phyloP scores from a whole-genome alignment of 1,140 invertebrate species.

The Spodoptera litura region DNA sequence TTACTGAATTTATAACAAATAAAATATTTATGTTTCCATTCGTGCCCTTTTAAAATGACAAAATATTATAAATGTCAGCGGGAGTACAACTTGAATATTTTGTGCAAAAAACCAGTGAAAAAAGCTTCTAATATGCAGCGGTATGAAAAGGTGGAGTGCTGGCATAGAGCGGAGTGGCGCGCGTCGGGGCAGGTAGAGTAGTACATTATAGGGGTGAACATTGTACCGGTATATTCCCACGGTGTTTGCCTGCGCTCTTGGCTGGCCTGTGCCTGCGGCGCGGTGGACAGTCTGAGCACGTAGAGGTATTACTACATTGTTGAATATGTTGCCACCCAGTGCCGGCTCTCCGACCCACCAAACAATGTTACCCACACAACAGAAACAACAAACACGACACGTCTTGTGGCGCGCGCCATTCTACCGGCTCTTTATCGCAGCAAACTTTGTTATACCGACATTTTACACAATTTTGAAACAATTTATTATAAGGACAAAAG shows the following conservation, averaged over 20 bases:
- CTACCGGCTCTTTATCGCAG: slow-evolving; percentile 15
- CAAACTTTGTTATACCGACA: slow-evolving; percentile 40
- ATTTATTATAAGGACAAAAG: slow-evolving; percentile 42
- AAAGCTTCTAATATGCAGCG: slow-evolving; percentile 4
- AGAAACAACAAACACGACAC: slow-evolving; percentile 31
- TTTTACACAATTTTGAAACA: slow-evolving; percentile 35
- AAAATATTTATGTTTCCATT: slow-evolving; percentile 15
- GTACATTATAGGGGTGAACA: slow-evolving; percentile 10
- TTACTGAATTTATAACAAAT: slow-evolving; percentile 24
- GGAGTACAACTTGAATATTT: background rate
- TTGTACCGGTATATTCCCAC: slow-evolving; percentile 10
- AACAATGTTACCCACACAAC: slow-evolving; percentile 37
- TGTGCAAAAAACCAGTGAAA: background rate
- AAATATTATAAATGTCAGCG: slow-evolving; percentile 14
- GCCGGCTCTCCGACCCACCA: background rate
- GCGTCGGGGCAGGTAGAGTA: background rate
- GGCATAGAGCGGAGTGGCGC: background rate
- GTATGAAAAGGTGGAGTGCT: background rate
- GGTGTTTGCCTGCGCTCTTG: slow-evolving; percentile 3
- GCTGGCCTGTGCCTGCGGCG: background rate
- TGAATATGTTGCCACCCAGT: slow-evolving; percentile 27
- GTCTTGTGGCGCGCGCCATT: slow-evolving; percentile 5
- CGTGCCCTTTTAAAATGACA: slow-evolving; percentile 3
- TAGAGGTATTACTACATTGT: slow-evolving; percentile 35
- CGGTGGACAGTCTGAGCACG: slow-evolving; percentile 32